Base-by-base conservation (phyloP, 2,113 vertebrate genomes). In the Osmerus mordax region DNA sequence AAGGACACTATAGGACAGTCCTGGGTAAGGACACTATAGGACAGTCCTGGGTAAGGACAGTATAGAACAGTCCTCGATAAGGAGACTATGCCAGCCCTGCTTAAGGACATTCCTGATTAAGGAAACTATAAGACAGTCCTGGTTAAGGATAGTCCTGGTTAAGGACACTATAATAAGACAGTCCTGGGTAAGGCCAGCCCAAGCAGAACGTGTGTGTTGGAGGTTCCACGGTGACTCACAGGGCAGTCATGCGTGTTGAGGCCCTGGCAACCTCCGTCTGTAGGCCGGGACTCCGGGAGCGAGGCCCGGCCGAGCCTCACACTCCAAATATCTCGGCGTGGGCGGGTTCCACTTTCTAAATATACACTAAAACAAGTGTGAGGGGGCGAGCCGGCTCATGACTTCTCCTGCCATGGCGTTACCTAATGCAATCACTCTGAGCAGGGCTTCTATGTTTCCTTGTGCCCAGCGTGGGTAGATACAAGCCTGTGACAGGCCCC, bases 211-310 rank as follows among this genome's bases (percentile, higher is more conserved):
- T 82, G 84, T 87, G 80, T 80, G 81, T 29, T 77, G 84, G 87
- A 88, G 86, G 84, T 90, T 89, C 90, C 90, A 81, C 81, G 78
- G 1, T 91, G 87, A 90, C 87, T 91, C 88, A 90, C 73, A 74
- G 72, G 78, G 81, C 82, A 88, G 78, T 90, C 86, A 85, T 83
- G 86, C 69, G 60, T 82, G 72, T 85, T 85, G 84, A 78, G 73
- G 72, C 83, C 80, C 73, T 78, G 72, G 74, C 9, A 51, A 64
- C 71, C 71, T 72, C 28, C 69, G 78, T 72, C 72, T 81, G 71
- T 79, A 69, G 62, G 74, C 25, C 14, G 32, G 62, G 62, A 23
- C 60, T 28, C 61, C 28, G 28, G 28, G 2, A 25, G 28, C 36
- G 66, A 55, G 67, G 71, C 68, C 69, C 67, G 70, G 67, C 83